phyloP scores from a whole-genome alignment of 2,888 invertebrate genomes.

The Acronicta psi region DNA sequence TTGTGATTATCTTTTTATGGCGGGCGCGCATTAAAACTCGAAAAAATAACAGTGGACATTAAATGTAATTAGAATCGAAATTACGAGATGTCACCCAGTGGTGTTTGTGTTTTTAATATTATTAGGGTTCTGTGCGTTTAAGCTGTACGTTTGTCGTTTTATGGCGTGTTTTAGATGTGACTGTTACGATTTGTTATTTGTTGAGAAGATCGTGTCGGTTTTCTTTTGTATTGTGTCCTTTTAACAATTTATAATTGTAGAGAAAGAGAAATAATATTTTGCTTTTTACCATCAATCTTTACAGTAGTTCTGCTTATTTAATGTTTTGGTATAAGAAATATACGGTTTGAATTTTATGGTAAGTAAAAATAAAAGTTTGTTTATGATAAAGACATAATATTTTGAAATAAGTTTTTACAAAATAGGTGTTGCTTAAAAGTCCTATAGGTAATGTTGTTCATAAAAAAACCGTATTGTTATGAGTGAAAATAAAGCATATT shows the following conservation, averaged over 20 bases:
- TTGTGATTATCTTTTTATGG: conserved; percentile 89
- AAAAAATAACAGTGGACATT: conserved; percentile 87
- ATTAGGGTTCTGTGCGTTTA: conserved; percentile 65
- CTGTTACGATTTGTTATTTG: conserved; percentile 48
- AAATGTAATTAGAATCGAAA: conserved; percentile 87
- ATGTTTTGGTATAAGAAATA: no score
- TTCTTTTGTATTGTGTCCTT: conserved; percentile 4
- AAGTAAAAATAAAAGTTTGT: no score
- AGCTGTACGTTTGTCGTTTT: conserved; percentile 53
- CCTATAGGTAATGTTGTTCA: no score
- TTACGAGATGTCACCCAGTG: conserved; percentile 83
- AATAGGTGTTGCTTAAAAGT: no score
- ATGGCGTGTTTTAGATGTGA: conserved; percentile 48
- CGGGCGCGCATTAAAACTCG: conserved; percentile 86
- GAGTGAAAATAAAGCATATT: background rate
- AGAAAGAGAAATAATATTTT: background rate
- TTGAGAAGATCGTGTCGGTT: conserved; percentile 28
- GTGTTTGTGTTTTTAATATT: conserved; percentile 69
- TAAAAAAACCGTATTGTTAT: background rate
- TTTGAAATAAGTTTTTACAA: no score
- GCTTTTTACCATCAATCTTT: no score
- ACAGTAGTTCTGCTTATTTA: no score
- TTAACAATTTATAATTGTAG: background rate
- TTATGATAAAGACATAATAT: no score
- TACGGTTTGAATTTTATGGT: no score